phyloP scores from a whole-genome alignment of 2,888 invertebrate genomes.

The Netelia inedita region DNA sequence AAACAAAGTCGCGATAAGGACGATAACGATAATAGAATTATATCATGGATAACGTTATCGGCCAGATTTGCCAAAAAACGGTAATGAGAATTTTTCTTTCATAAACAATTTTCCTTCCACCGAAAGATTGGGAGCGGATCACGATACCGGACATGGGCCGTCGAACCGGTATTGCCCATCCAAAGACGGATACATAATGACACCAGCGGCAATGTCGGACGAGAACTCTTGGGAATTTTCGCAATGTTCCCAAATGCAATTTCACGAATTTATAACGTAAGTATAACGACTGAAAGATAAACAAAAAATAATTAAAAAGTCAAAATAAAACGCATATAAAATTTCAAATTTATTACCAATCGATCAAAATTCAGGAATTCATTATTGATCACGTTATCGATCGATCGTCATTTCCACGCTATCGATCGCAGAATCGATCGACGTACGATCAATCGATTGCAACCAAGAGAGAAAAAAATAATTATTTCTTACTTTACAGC shows the following conservation, averaged over 20 bases:
- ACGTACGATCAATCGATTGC: too few relatives aligned
- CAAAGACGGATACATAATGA: not conserved
- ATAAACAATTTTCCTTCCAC: not conserved
- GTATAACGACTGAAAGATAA: too few relatives aligned
- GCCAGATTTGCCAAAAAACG: too few relatives aligned
- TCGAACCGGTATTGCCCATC: not conserved
- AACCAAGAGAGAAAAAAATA: not conserved
- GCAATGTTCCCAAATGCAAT: not conserved
- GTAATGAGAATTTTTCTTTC: not conserved
- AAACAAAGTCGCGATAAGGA: not conserved
- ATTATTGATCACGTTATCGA: too few relatives aligned
- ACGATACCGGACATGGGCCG: not conserved
- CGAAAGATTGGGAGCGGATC: not conserved
- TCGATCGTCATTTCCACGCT: too few relatives aligned
- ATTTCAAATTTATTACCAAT: too few relatives aligned
- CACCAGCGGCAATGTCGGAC: not conserved
- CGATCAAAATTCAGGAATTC: too few relatives aligned
- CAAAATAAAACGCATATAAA: too few relatives aligned
- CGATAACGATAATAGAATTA: not conserved
- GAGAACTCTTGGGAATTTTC: not conserved
- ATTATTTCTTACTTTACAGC: not conserved
- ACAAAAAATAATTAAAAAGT: too few relatives aligned
- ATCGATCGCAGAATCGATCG: too few relatives aligned
- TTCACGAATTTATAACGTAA: not conserved
- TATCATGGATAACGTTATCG: too few relatives aligned